phyloP scores from a whole-genome alignment of 2,797 vertebrate genomes.

The Semaprochilodus insignis region DNA sequence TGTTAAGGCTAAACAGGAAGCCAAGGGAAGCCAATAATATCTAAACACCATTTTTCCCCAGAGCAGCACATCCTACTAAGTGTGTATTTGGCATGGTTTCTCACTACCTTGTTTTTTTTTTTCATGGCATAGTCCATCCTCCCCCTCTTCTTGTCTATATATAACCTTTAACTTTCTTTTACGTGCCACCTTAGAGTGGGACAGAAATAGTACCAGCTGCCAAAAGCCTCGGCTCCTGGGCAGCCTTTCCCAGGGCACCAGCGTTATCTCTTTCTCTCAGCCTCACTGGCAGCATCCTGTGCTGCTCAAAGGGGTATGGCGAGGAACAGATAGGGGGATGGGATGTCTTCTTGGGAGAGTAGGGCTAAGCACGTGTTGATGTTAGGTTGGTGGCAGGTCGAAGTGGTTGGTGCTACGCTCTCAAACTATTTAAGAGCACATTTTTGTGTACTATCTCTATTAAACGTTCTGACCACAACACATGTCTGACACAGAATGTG shows the following conservation, averaged over 20 bases:
- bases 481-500: no score
- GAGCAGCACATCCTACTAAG: constrained; percentile 76
- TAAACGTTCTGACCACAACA: no score
- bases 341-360: constrained; percentile 42
- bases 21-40: constrained; percentile 75
- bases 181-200: constrained; percentile 71
- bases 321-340: constrained; percentile 58
- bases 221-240: constrained; percentile 77
- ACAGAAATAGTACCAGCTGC: constrained; percentile 80
- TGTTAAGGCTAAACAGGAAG: constrained; percentile 77
- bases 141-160: constrained; percentile 70
- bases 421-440: no score
- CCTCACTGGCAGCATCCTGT: constrained; percentile 84
- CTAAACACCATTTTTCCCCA: constrained; percentile 75
- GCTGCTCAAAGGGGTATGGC: constrained; percentile 70
- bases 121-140: background rate
- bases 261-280: constrained; percentile 81
- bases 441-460: no score
- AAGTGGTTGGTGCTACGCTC: background rate
- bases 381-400: background rate
- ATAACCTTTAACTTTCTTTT: constrained; percentile 79
- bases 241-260: constrained; percentile 85
- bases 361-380: constrained; percentile 22
- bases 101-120: constrained; percentile 37
- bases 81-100: constrained; percentile 71